Evolutionary conservation across 1,140 invertebrate genomes (phyloP).

Genomic region (Pachyrhynchus sulphureomaculatus): DNA sequence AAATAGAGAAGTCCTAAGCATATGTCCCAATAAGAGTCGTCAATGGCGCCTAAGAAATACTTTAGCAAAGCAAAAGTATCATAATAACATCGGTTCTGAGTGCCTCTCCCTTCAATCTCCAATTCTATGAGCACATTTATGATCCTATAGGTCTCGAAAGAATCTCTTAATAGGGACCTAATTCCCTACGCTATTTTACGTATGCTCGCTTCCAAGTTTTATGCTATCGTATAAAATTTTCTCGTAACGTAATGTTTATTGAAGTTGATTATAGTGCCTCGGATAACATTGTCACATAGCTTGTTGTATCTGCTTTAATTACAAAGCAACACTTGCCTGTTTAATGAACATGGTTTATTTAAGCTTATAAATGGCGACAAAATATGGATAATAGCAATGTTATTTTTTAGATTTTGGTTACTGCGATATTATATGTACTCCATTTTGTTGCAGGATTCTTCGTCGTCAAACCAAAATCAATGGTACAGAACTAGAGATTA

Average conservation of each 20-base stretch:
- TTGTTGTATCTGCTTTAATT: no score
- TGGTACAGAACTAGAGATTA: no score
- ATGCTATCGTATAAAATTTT: constrained; percentile 10
- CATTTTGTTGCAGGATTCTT: no score
- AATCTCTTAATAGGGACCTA: constrained; percentile 26
- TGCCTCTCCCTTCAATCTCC: constrained; percentile 7
- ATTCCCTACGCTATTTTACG: constrained; percentile 24
- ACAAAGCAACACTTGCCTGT: no score
- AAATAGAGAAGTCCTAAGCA: not conserved
- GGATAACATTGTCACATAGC: not conserved
- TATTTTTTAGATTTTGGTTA: no score
- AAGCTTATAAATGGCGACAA: no score
- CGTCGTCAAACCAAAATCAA: no score
- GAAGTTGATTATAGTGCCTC: constrained; percentile 1
- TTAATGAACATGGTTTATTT: no score
- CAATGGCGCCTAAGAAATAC: constrained; percentile 19
- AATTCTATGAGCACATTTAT: constrained; percentile 17
- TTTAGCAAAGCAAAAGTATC: constrained; percentile 2
- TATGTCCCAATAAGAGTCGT: constrained; percentile 13
- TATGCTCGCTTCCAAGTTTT: constrained; percentile 19
- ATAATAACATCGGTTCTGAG: constrained; percentile 3
- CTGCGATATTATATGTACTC: no score
- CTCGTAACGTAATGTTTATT: not conserved
- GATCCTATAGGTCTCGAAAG: constrained; percentile 18
- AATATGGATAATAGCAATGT: no score